Base-by-base conservation (phyloP, 1,140 invertebrate genomes). In the Hylaeus anthracinus region DNA sequence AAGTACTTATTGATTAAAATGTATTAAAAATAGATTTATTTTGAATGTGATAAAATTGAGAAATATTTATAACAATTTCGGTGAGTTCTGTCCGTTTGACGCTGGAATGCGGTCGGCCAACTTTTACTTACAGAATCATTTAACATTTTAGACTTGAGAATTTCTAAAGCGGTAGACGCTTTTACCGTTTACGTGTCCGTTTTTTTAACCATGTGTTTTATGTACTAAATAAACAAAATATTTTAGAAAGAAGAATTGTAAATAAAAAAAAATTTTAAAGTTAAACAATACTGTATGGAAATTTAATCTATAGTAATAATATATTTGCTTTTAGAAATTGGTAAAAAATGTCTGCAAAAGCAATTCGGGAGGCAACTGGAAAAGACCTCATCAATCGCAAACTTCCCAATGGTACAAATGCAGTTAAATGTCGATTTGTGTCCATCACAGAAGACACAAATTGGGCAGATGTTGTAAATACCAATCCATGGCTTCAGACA, bases 351-450 rank as follows among this genome's bases (percentile, higher is more conserved):
- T 99, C 99, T 82, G 99, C 99, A 26, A 99, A 99, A 95, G 98
- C 98, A 71, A 99, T 99, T 87, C 96, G 97, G 89, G 99, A 99
- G 95, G 98, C 97, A 61, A 98, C 97, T 66, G 99, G 99, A 65
- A 99, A 99, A 93, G 96, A 97, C 89, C 94, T 99, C 10, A 96
- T 99, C 61, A 99, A 99, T 92, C 96, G 96, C 75, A 96, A 97
- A 92, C 95, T 99, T 81, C 93, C 95, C 15, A 76, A 92, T 1
- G 94, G 95, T 14, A 96, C 96, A 5, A 95, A 95, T 48, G 95
- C 96, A 39, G 95, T 96, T 71, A 96, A 96, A 89, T 98, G 98
- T 89, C 94, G 95, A 83, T 99, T 98, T 92, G 98, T 97, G 41
- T 94, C 96, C 56, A 96, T 99, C 79, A 95, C 96, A 77, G 96